Evolutionary conservation across 2,113 vertebrate genomes (phyloP).

Genomic region (Mus musculus): GRCm39 chr11:34922001-34922500

Average conservation of each 20-base stretch:
- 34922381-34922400: background rate
- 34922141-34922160: background rate
- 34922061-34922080: background rate
- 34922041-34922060: slow-evolving; percentile 22
- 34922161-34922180: background rate
- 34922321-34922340: background rate
- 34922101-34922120: background rate
- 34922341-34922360: background rate
- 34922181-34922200: background rate
- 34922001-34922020: background rate
- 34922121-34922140: background rate
- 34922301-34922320: background rate
- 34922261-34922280: background rate
- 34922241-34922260: background rate
- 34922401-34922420: background rate
- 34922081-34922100: slow-evolving; percentile 18
- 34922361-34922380: background rate
- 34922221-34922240: slow-evolving; percentile 8
- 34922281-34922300: slow-evolving; percentile 10
- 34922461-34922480: background rate
- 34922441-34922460: background rate
- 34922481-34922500: background rate
- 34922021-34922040: slow-evolving; percentile 34
- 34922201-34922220: background rate
- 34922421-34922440: background rate